phyloP scores from a whole-genome alignment of 2,888 invertebrate species.

The Drosophila anomalata region DNA sequence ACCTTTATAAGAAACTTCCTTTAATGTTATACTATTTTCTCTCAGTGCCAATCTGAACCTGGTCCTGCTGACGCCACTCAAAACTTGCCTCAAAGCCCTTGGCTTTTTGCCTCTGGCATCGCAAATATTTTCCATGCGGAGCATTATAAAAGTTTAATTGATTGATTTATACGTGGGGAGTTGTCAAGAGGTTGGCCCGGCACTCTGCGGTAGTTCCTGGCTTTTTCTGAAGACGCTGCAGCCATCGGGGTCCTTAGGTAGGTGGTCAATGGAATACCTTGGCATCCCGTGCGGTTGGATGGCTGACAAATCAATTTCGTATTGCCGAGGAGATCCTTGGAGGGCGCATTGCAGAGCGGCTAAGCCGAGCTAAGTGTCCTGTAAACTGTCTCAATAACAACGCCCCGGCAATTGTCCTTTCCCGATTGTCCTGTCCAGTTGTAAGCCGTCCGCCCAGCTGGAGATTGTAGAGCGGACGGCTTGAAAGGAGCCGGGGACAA shows the following conservation, averaged over 20 bases:
- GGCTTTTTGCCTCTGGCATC: constrained; percentile 21
- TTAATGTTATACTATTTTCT: neutral
- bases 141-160: constrained; percentile 83
- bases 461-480: constrained; percentile 42
- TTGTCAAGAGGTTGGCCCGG: constrained; percentile 42
- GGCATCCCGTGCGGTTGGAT: constrained; percentile 45
- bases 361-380: constrained; percentile 66
- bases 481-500: constrained; percentile 38
- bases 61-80: constrained; percentile 40
- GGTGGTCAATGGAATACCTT: constrained; percentile 73
- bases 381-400: constrained; percentile 77
- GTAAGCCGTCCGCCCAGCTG: constrained; percentile 72
- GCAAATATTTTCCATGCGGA: constrained; percentile 61
- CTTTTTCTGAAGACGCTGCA: neutral
- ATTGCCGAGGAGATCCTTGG: constrained; percentile 20
- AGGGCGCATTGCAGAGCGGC: constrained; percentile 25
- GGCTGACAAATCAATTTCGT: constrained; percentile 75
- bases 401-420: constrained; percentile 55
- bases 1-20: too few species aligned
- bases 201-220: constrained; percentile 47
- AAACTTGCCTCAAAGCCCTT: constrained; percentile 20
- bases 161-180: constrained; percentile 83
- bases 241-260: constrained; percentile 55
- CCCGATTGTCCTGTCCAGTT: constrained; percentile 30
- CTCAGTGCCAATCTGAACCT: constrained; percentile 7